Base-by-base conservation (phyloP, 2,888 invertebrate genomes). In the Incurvaria masculella region DNA sequence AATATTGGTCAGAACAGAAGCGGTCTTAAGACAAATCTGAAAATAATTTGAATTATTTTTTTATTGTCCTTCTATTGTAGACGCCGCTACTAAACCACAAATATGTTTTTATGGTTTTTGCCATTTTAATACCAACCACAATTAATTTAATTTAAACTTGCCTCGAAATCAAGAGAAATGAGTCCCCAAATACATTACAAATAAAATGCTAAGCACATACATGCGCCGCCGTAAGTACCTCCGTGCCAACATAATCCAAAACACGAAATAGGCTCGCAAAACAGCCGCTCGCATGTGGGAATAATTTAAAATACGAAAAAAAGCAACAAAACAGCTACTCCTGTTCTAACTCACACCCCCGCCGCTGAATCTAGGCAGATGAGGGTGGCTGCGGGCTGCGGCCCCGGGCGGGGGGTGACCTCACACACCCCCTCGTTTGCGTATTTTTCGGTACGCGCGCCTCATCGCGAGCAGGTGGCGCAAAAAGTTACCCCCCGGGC, bases 231-330 rank as follows among this genome's bases (percentile, higher is more conserved):
- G 57, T 57, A 62, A 65, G 53, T 56, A 48, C 49, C 55, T 56
- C 52, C 63, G 61, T 67, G 6, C 21, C 42, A 16, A 21, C 42
- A 42, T 42, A 20, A 42, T 42, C 21, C 41, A 8, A 75, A 75
- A 65, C 48, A 23, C 72, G 42, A 41, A 70, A 57, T 62, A 59
- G 33, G 33, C 33, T 33, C 33, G 14, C 33, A 33, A 8, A 62
- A 61, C 59, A 62, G 58, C 62, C 61, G 61, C 64, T 68, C 65
- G 69, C 71, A 73, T 73, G 71, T 72, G 67, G 65, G 69, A 67
- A 75, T 75, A 74, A 75, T 75, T 75, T 76, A 74, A 78, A 78
- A 78, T 72, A 76, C 76, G 76, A 75, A 75, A 76, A 76, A 78
- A 75, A 73, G 74, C 74, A 65, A 72, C 64, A 78, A 75, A 73